phyloP scores from a whole-genome alignment of 2,888 invertebrate species.

The Macaria notata region DNA sequence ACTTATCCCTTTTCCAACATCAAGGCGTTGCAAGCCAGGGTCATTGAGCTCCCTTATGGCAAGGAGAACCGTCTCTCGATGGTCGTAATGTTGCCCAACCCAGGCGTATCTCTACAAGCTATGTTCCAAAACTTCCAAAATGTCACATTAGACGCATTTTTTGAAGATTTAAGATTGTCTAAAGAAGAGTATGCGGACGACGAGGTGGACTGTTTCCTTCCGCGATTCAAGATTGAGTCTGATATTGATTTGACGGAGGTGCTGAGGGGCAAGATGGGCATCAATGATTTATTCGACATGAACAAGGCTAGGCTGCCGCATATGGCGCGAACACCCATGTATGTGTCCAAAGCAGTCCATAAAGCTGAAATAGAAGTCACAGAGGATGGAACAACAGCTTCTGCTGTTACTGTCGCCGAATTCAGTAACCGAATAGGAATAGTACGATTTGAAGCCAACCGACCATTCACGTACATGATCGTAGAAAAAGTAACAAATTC shows the following conservation, averaged over 20 bases:
- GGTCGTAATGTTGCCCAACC: slow-evolving; percentile 85
- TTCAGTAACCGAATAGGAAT: slow-evolving; percentile 79
- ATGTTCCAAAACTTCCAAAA: slow-evolving; percentile 78
- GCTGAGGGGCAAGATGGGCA: slow-evolving; percentile 60
- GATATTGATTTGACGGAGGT: slow-evolving; percentile 79
- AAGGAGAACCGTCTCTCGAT: slow-evolving; percentile 80
- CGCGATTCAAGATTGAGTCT: slow-evolving; percentile 83
- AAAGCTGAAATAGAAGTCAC: slow-evolving; percentile 88
- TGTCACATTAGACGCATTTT: slow-evolving; percentile 71
- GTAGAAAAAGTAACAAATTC: slow-evolving; percentile 82
- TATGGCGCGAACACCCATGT: slow-evolving; percentile 76
- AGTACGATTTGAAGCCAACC: slow-evolving; percentile 83
- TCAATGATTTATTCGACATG: slow-evolving; percentile 83
- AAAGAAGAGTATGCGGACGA: slow-evolving; percentile 81
- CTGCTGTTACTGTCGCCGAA: slow-evolving; percentile 80
- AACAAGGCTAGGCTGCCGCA: slow-evolving; percentile 52
- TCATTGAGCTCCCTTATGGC: slow-evolving; percentile 87
- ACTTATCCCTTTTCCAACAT: slow-evolving; percentile 83
- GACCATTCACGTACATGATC: slow-evolving; percentile 86
- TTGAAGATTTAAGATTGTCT: slow-evolving; percentile 73
- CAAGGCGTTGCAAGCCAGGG: slow-evolving; percentile 80
- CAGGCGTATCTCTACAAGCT: slow-evolving; percentile 71
- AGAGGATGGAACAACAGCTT: slow-evolving; percentile 87
- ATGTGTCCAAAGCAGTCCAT: slow-evolving; percentile 84
- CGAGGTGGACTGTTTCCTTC: slow-evolving; percentile 84